Percentiles rank a stretch among this genome's conserved stretches.
These are phyloP conservation scores for Tachycineta bicolor DNA, from an alignment of 2,113 vertebrate genomes.

Conservation along the genomic window DNA sequence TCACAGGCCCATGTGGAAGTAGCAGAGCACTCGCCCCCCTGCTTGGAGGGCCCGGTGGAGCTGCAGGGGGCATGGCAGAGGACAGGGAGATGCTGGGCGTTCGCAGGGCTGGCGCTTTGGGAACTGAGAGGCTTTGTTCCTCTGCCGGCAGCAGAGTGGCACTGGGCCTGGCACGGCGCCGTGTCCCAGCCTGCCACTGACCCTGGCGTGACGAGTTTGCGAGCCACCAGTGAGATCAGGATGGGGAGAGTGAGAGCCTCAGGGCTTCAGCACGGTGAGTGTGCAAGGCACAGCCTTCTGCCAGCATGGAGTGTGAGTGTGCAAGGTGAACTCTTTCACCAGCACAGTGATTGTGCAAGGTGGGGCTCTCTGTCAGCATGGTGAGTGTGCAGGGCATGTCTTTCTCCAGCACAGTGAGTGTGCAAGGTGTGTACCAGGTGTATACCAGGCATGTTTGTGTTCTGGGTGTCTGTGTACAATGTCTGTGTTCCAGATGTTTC, in stretches of 20 bases:
- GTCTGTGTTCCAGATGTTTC: not conserved
- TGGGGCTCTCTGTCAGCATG: not conserved
- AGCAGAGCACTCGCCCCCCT: too few species aligned
- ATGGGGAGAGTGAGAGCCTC: not conserved
- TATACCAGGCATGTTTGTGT: not conserved
- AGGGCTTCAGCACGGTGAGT: not conserved
- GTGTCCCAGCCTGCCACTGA: not conserved
- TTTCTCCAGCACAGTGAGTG: not conserved
- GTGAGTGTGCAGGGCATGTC: not conserved
- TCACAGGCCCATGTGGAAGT: not conserved
- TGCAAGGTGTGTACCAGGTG: not conserved
- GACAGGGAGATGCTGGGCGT: not conserved
- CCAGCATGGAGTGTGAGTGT: fast-evolving
- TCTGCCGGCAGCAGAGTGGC: not conserved
- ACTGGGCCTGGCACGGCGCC: not conserved
- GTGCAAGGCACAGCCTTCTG: not conserved
- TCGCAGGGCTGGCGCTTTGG: not conserved
- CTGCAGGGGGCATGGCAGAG: not conserved
- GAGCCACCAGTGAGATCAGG: not conserved
- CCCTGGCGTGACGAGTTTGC: fast-evolving
- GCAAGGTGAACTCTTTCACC: not conserved
- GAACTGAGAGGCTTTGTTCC: not conserved
- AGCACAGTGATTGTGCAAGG: not conserved
- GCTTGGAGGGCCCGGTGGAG: fast-evolving
- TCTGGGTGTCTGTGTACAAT: too few species aligned